These are phyloP conservation scores for Teleogryllus oceanicus DNA, from an alignment of 2,888 invertebrate genomes.

Conservation along the genomic window DNA sequence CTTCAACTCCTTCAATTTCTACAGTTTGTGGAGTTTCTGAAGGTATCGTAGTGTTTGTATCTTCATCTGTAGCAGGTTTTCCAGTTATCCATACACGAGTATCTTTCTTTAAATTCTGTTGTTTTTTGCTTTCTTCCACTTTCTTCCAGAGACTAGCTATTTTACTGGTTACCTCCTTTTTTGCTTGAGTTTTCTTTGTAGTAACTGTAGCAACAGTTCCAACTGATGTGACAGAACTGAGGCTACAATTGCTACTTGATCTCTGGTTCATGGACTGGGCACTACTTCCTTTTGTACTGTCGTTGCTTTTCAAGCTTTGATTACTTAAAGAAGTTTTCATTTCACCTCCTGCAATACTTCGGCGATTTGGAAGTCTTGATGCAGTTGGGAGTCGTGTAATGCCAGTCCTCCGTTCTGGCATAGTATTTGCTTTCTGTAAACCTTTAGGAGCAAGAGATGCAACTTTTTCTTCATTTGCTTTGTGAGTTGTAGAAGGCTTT, in stretches of 20 bases:
- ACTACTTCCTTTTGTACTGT: conserved; percentile 25
- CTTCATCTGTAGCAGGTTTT: conserved; percentile 20
- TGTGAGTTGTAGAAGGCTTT: conserved; percentile 33
- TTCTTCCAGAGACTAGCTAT: conserved; percentile 78
- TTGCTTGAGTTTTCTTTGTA: conserved; percentile 48
- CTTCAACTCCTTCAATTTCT: conserved; percentile 12
- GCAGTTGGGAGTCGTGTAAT: conserved; percentile 27
- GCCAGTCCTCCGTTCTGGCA: conserved; percentile 27
- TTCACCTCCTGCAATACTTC: conserved; percentile 22
- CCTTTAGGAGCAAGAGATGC: not conserved
- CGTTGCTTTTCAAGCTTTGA: conserved; percentile 40
- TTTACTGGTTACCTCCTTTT: conserved; percentile 66
- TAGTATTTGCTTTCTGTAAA: not conserved
- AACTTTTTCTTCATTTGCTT: not conserved
- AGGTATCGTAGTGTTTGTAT: not conserved
- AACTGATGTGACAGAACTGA: conserved; percentile 52
- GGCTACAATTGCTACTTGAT: conserved; percentile 61
- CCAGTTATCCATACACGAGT: conserved; percentile 59
- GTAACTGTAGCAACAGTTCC: conserved; percentile 36
- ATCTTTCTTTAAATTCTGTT: conserved; percentile 54
- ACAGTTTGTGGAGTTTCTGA: not conserved
- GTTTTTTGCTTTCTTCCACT: conserved; percentile 65
- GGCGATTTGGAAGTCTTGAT: conserved; percentile 36
- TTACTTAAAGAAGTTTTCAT: conserved; percentile 40
- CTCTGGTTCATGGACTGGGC: conserved; percentile 40